A percentile compares a stretch with the other conserved stretches of the same genome.
phyloP scores from a whole-genome alignment of 2,113 vertebrate species.

The Xyrauchen texanus region DNA sequence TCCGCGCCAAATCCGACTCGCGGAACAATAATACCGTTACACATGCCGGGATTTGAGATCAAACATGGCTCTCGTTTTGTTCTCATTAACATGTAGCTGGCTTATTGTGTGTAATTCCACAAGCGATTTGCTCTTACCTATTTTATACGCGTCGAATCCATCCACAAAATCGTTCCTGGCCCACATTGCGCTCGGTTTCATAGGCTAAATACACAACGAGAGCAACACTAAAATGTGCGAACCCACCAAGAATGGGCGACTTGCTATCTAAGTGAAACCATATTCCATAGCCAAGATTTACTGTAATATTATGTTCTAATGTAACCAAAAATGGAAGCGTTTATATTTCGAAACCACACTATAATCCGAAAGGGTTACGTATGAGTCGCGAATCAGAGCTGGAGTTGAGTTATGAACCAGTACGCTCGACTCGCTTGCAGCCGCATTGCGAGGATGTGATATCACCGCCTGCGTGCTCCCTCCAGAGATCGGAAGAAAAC shows the following conservation, averaged over 20 bases:
- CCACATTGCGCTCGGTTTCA: constrained; percentile 60
- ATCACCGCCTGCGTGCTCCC: constrained; percentile 40
- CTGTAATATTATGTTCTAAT: background rate
- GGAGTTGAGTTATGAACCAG: background rate
- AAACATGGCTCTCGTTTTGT: constrained; percentile 24
- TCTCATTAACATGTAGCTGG: background rate
- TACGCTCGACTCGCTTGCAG: constrained; percentile 40
- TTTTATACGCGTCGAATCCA: constrained; percentile 57
- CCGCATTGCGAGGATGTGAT: constrained; percentile 56
- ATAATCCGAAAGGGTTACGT: background rate
- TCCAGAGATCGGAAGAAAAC: constrained; percentile 21
- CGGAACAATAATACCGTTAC: constrained; percentile 26
- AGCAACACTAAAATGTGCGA: constrained; percentile 12
- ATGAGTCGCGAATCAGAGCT: constrained; percentile 5
- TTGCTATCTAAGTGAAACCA: constrained; percentile 36
- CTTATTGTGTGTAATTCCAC: background rate
- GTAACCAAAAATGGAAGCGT: background rate
- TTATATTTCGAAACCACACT: too few species aligned
- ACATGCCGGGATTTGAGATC: constrained; percentile 16
- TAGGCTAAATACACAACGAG: constrained; percentile 2
- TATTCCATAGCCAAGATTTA: constrained; percentile 24
- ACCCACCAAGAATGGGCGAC: constrained; percentile 39
- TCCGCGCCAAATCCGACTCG: background rate
- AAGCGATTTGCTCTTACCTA: constrained; percentile 47
- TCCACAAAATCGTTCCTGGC: constrained; percentile 61